Evolutionary conservation across 1,140 invertebrate genomes (phyloP), one percentile per base, ranked within the genome.

Genomic region (Drosophila biarmipes): DNA sequence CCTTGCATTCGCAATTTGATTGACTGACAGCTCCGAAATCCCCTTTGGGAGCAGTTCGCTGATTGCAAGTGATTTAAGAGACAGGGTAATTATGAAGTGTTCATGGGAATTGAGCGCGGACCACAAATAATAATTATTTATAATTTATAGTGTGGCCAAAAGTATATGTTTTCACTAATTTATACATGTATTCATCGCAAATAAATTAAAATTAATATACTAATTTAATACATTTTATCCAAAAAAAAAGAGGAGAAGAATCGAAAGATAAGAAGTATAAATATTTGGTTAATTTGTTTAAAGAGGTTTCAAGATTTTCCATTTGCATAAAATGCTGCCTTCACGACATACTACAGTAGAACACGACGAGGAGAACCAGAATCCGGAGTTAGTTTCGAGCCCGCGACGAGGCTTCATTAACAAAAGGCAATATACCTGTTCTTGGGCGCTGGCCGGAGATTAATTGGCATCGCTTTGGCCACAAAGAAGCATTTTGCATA

Each of bases 251-350:
- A 5, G 24, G 5, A 55, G 49, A 57, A 52, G 29, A 31, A 8
- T 31, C 6, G 24, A 24, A 40, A 42, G 21, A n/a, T 40, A 42
- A 35, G 52, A 49, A 77, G 77, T 71, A 87, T 89, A 85, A 73
- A 85, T 85, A 62, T 61, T 64, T 78, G 56, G 59, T 79, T 87
- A 89, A 87, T 87, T 82, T 73, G 75, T 80, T 86, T 69, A 66
- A 79, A 79, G 63, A 68, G 68, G 64, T 86, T 78, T 77, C 71
- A 63, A 68, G 80, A 73, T 84, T 87, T 86, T 89, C 67, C 84
- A 87, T 87, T 87, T 82, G 82, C 82, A 87, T 87, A 87, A 85
- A 82, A 87, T 78, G 58, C 68, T 27, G 46, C 59, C 53, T 57
- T 43, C 35, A 43, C 38, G 37, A 12, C 34, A 34, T 66, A 66